Evolutionary conservation across 2,888 invertebrate genomes (phyloP), one percentile per base, ranked within the genome.

Genomic region (Phyllotreta striolata): DNA sequence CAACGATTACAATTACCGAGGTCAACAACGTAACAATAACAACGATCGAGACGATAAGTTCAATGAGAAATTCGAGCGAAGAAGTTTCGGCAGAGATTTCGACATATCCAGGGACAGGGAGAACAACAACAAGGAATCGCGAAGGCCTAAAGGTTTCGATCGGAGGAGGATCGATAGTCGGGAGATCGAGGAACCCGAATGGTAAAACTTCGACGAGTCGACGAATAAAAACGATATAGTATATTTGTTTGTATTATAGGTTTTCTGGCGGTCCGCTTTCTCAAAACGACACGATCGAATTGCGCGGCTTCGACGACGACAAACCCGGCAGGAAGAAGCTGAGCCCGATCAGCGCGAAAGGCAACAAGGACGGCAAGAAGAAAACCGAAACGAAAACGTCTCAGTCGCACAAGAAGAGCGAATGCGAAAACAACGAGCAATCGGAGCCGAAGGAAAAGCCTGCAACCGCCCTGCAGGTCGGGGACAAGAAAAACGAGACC

Each of bases 261-360:
- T 91, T 90, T 77, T 91, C 91, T 75, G 90, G 90, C 65, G 96
- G 96, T 47, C 96, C 96, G 49, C 91, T 92, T 66, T 95, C 95
- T 66, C 93, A 95, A 79, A 84, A 90, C 76, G 97, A 97, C 75
- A 95, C 93, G 40, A 97, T 97, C 74, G 97, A 97, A 81, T 84
- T 97, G 73, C 89, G 92, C 52, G 97, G 97, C 12, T 97, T 97
- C 82, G 95, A 96, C 74, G 93, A 91, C 65, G 87, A 88, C 0
- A 82, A 91, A 69, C 78, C 78, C 67, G 65, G 63, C 54, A 77
- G 77, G 64, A 84, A 84, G 67, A 82, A 83, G 66, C 79, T 80
- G 59, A 80, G 83, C 1, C 77, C 82, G 3, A 81, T 82, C 0
- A 82, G 82, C 66, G 82, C 82, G 70, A 83, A 83, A 72, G 80